Percentiles rank a stretch among this genome's conserved stretches.
phyloP scores from a whole-genome alignment of 2,888 invertebrate species.

The Parthenolecanium corni region DNA sequence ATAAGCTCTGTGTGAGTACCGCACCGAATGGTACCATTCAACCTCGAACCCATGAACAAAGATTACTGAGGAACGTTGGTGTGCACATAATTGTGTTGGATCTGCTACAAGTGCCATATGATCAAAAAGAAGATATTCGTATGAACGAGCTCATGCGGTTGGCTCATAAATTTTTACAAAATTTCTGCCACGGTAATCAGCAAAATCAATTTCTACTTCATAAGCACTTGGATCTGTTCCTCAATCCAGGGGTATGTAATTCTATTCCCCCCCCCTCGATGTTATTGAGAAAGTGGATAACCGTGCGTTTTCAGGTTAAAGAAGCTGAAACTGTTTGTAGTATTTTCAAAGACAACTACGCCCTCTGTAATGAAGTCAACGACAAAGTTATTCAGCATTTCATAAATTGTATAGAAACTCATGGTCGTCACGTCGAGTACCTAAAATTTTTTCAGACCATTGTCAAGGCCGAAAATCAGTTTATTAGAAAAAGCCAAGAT shows the following conservation, averaged over 20 bases:
- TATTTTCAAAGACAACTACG: conserved; percentile 91
- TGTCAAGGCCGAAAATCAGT: conserved; percentile 90
- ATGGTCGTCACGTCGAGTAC: conserved; percentile 85
- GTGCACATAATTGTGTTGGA: conserved; percentile 94
- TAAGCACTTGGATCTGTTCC: conserved; percentile 84
- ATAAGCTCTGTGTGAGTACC: conserved; percentile 70
- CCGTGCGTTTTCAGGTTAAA: conserved; percentile 52
- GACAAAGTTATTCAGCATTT: conserved; percentile 97
- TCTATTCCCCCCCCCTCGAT: no score
- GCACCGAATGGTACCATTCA: conserved; percentile 39
- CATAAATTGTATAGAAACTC: conserved; percentile 94
- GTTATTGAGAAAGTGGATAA: background rate
- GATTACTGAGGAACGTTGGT: conserved; percentile 87
- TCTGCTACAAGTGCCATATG: conserved; percentile 87
- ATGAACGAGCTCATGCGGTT: conserved; percentile 93
- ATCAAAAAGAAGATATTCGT: conserved; percentile 81
- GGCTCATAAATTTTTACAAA: conserved; percentile 93
- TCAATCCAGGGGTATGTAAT: conserved; percentile 76
- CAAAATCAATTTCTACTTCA: conserved; percentile 90
- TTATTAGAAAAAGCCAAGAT: conserved; percentile 89
- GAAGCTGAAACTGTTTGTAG: conserved; percentile 94
- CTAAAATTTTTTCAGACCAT: conserved; percentile 91
- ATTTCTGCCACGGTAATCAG: conserved; percentile 92
- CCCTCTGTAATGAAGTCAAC: conserved; percentile 86
- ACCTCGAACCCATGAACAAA: conserved; percentile 87